Conservation (phyloP, 2,888 invertebrate species). For the Cryptus viduatorius region DNA sequence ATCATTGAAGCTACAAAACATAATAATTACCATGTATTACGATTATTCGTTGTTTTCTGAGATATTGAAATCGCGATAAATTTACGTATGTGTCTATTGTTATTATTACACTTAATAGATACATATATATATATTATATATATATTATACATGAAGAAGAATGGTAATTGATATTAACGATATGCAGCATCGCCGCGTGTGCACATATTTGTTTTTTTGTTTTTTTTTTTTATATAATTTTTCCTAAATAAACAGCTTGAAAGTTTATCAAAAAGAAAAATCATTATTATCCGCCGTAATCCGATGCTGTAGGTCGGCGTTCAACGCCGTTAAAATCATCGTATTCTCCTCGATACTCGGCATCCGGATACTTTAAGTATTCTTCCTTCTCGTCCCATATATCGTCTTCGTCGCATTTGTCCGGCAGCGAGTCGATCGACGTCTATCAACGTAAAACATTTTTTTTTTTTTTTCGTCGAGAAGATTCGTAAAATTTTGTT, state of each 20-base stretch:
- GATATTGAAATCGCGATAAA: conserved; percentile 27
- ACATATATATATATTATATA: conserved; percentile 42
- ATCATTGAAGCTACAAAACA: conserved; percentile 6
- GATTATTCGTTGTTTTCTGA: conserved; percentile 29
- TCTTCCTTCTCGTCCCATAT: conserved; percentile 66
- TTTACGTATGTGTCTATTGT: conserved; percentile 39
- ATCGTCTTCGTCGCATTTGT: conserved; percentile 73
- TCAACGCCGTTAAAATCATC: conserved; percentile 41
- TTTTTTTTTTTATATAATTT: conserved; percentile 74
- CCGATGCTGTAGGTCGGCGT: conserved; percentile 23
- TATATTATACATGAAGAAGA: conserved; percentile 31
- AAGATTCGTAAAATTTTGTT: neutral
- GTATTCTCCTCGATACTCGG: conserved; percentile 69
- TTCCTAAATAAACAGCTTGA: conserved; percentile 77
- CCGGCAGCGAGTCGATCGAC: conserved; percentile 73
- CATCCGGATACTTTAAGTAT: conserved; percentile 69
- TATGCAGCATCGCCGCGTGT: conserved; percentile 11
- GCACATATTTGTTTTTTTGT: conserved; percentile 28
- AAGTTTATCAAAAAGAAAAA: conserved; percentile 42
- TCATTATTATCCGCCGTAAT: conserved; percentile 49
- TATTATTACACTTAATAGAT: conserved; percentile 28
- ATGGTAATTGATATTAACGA: conserved; percentile 5
- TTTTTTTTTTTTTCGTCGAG: conserved; percentile 2
- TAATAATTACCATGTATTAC: conserved; percentile 33
- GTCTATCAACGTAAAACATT: conserved; percentile 62